phyloP scores from a whole-genome alignment of 2,888 invertebrate species.

The Argyra leucocephala region DNA sequence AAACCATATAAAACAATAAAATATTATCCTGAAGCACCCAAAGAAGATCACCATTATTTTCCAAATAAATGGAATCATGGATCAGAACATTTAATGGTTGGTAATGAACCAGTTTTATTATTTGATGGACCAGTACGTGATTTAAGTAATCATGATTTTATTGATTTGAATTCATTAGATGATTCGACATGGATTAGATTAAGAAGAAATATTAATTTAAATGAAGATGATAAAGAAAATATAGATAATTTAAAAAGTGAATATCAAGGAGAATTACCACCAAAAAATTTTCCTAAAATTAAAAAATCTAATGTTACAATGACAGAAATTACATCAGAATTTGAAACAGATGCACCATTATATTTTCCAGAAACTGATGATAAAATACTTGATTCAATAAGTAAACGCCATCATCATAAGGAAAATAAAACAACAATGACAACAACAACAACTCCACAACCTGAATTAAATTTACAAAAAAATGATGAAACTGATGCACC shows the following conservation, averaged over 20 bases:
- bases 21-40: background rate
- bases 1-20: background rate
- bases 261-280: background rate
- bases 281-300: background rate
- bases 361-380: conserved; percentile 1
- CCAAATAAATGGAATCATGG: background rate
- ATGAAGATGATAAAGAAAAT: background rate
- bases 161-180: background rate
- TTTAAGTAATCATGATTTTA: background rate
- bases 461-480: background rate
- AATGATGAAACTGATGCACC: background rate
- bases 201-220: background rate
- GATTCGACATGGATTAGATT: background rate
- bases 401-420: background rate
- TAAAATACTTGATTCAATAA: background rate
- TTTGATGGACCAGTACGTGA: background rate
- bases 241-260: background rate
- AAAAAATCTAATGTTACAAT: background rate
- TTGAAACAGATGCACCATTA: background rate
- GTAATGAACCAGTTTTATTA: background rate
- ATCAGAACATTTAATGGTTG: background rate
- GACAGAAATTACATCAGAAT: background rate
- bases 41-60: background rate
- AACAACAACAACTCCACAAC: background rate
- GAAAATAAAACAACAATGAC: background rate